A percentile compares a stretch with the other conserved stretches of the same genome.
These are phyloP conservation scores for Gonocerus acuteangulatus DNA, from an alignment of 2,888 invertebrate species.

Conservation along the genomic window DNA sequence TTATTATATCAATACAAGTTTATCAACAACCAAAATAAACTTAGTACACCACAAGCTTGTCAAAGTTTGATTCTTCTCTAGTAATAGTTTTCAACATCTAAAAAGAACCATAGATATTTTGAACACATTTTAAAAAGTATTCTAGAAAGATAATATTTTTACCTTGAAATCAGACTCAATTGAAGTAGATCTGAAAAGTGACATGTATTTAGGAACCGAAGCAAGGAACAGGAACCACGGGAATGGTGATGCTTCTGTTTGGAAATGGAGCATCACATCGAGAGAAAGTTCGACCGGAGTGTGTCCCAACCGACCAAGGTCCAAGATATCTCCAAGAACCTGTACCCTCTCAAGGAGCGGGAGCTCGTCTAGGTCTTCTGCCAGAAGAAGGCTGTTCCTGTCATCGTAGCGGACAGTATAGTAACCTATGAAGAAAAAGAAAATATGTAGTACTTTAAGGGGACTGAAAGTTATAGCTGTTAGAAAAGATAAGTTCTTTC, in stretches of 20 bases:
- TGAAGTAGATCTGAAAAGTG: constrained; percentile 27
- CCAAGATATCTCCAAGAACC: constrained; percentile 30
- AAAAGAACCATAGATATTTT: too few species aligned
- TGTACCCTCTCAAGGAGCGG: constrained; percentile 29
- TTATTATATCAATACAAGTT: too few species aligned
- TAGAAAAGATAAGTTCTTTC: too few species aligned
- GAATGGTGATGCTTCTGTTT: constrained; percentile 24
- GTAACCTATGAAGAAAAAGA: constrained; percentile 23
- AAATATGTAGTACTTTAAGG: background rate
- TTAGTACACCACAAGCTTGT: too few species aligned
- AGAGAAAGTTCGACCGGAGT: constrained; percentile 28
- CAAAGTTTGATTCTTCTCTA: too few species aligned
- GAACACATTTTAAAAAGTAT: too few species aligned
- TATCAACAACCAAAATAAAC: too few species aligned
- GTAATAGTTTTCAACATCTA: too few species aligned
- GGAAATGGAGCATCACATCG: constrained; percentile 24
- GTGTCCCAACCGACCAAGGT: constrained; percentile 27
- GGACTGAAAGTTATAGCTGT: too few species aligned
- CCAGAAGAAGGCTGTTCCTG: constrained; percentile 25
- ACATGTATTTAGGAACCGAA: constrained; percentile 25
- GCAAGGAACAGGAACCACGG: constrained; percentile 31
- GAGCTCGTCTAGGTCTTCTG: constrained; percentile 26
- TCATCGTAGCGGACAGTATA: constrained; percentile 28
- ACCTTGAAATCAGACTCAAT: constrained; percentile 28
- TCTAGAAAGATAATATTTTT: too few species aligned